Percentiles rank a stretch among this genome's conserved stretches.
These are phyloP conservation scores for Argyrosomus japonicus DNA, from an alignment of 2,113 vertebrate genomes.

Conservation along the genomic window DNA sequence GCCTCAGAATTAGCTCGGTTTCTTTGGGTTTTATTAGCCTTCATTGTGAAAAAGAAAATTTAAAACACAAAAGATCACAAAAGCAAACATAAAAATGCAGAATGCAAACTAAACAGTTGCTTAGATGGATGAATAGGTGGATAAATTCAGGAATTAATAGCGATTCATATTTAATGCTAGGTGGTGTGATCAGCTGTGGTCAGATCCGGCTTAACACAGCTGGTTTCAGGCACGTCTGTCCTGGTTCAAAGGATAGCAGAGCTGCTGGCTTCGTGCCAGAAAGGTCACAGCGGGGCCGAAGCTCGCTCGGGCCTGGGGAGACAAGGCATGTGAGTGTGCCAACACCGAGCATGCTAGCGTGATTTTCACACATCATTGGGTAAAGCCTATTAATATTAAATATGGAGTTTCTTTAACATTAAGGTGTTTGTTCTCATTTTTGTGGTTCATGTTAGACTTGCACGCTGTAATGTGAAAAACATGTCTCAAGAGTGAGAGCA, in stretches of 20 bases:
- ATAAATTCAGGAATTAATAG: constrained; percentile 22
- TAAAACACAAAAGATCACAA: not conserved
- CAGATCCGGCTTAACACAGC: constrained; percentile 37
- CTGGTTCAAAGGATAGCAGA: constrained; percentile 33
- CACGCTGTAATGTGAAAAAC: constrained; percentile 31
- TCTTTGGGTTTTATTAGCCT: constrained; percentile 17
- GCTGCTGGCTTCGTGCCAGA: constrained; percentile 40
- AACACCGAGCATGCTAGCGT: constrained; percentile 15
- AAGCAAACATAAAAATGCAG: not conserved
- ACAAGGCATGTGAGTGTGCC: constrained; percentile 16
- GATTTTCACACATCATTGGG: constrained; percentile 47
- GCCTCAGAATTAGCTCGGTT: not conserved
- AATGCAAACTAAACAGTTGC: not conserved
- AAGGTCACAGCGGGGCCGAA: constrained; percentile 39
- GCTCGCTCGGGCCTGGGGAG: constrained; percentile 1
- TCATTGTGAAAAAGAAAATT: not conserved
- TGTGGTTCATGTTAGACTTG: constrained; percentile 18
- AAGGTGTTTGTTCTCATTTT: constrained; percentile 36
- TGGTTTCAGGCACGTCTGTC: constrained; percentile 17
- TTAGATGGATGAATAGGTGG: not conserved
- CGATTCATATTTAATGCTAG: constrained; percentile 20
- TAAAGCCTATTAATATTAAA: constrained; percentile 52
- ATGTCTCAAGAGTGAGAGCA: constrained; percentile 9
- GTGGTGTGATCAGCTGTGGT: constrained; percentile 39
- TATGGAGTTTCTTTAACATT: constrained; percentile 30